Evolutionary conservation across 2,113 vertebrate genomes (phyloP), one percentile per base, ranked within the genome.

Genomic region (Geococcyx californianus): DNA sequence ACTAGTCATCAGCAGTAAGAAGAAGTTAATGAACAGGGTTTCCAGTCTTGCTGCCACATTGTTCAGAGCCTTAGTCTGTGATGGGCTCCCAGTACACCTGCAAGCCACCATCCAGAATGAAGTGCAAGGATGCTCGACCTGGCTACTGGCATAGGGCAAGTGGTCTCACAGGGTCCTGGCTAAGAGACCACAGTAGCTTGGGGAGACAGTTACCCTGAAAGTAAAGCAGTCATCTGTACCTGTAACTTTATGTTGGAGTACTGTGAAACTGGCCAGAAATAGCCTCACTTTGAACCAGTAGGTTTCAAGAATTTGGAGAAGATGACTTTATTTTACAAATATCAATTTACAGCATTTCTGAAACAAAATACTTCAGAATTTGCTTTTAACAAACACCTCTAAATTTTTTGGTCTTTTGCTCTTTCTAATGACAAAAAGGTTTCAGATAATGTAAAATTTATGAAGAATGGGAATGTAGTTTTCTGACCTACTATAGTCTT

Each of bases 151-250:
- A 56, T n/a, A 42, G 25, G 36, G 47, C 5, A 19, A 4, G 10
- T 10, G 13, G 7, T 3, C 29, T 72, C 44, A 31, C 0, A 0
- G 15, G n/a, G 42, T 9, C 36, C 68, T 69, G 44, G 21, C 42
- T 78, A 13, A 40, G 28, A 31, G 38, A 45, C 6, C 51, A n/a
- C 24, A 29, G 42, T 13, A 87, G 15, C 10, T 3, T 31, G 38
- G 64, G 23, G 51, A 89, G 10, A 1, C 23, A 76, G 5, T 19
- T 73, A 49, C 20, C 58, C 54, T 56, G 63, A 56, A 54, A 54
- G 23, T n/a, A 54, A 5, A 67, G 34, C n/a, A 85, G 9, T 13
- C 25, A 16, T 42, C 45, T 67, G 23, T 21, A 8, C 31, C 9
- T 66, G 5, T 38, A 23, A 45, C 10, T 63, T 58, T 15, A n/a